Conservation (phyloP, 2,113 vertebrate species). For the Leptocoma aspasia region DNA sequence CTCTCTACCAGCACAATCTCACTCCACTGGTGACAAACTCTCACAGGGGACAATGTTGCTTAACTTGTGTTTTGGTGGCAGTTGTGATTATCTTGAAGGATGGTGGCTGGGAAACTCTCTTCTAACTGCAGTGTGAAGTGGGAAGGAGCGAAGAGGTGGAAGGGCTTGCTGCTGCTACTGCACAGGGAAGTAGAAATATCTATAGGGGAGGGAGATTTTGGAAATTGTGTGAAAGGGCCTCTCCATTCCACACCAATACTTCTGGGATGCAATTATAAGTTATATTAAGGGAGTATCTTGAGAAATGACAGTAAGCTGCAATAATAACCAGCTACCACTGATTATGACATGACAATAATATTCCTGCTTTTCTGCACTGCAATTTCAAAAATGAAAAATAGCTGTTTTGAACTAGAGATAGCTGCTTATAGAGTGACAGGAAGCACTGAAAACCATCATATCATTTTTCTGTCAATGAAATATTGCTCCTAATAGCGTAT, state of each 20-base stretch:
- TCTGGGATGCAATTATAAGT: background rate
- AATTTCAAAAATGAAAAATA: background rate
- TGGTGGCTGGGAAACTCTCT: background rate
- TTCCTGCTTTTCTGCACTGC: background rate
- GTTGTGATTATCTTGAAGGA: background rate
- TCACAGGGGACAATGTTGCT: background rate
- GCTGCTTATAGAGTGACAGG: background rate
- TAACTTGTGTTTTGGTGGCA: background rate
- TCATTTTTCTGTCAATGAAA: background rate
- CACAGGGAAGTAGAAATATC: background rate
- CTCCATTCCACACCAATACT: background rate
- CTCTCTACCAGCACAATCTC: background rate
- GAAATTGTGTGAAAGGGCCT: background rate
- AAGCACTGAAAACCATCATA: background rate
- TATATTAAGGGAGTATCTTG: background rate
- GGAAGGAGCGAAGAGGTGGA: background rate
- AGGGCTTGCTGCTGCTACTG: background rate
- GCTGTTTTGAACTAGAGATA: background rate
- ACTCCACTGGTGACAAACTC: background rate
- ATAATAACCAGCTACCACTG: background rate
- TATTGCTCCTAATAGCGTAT: background rate
- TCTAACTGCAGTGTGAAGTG: background rate
- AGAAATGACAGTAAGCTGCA: background rate
- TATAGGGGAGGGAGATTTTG: no score
- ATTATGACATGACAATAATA: background rate